Evolutionary conservation across 2,113 vertebrate genomes (phyloP), one percentile per base, ranked within the genome.

Genomic region (Marcusenius ussheri): DNA sequence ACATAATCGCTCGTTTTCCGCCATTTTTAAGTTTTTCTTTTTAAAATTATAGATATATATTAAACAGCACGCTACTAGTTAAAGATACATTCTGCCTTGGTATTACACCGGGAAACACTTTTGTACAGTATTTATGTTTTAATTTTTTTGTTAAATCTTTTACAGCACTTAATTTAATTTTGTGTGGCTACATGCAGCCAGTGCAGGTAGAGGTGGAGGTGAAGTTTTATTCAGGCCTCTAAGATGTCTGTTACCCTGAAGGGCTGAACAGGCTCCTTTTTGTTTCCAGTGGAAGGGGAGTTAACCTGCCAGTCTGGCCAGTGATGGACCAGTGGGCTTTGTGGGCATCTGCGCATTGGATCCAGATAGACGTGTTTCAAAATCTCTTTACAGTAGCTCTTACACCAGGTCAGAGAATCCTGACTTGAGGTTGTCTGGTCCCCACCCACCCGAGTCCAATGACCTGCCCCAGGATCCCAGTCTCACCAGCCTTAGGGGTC

Each of bases 111-210:
- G 92, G 91, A 90, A 93, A 91, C 92, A 92, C 24, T 92, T 91
- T 91, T 97, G 96, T 97, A 97, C 95, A 97, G 96, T 97, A 97
- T 97, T 97, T 97, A 97, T 96, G 94, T 92, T 95, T 95, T 91
- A 86, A 94, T 94, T 95, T 95, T 95, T 96, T 96, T 94, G 92
- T 91, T 92, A 89, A 90, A 42, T 91, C 90, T 90, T 96, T 94
- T 94, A 94, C 92, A 95, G 96, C 96, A 96, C 96, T 96, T 97
- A 96, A 97, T 96, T 97, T 96, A 96, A 95, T 94, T 42, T 42
- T 80, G 74, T 80, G 74, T 19, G 74, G 35, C 74, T 80, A 39
- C 74, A 80, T 42, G 15, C 35, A 77, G 11, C 35, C 1, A 2
- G 11, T 31, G 15, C 9, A 70, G 66, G 62, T 66, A 7, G 27